Percentiles rank a stretch among this genome's conserved stretches.
Conservation (phyloP, 2,797 vertebrate genomes). For the Leuciscus waleckii region DNA sequence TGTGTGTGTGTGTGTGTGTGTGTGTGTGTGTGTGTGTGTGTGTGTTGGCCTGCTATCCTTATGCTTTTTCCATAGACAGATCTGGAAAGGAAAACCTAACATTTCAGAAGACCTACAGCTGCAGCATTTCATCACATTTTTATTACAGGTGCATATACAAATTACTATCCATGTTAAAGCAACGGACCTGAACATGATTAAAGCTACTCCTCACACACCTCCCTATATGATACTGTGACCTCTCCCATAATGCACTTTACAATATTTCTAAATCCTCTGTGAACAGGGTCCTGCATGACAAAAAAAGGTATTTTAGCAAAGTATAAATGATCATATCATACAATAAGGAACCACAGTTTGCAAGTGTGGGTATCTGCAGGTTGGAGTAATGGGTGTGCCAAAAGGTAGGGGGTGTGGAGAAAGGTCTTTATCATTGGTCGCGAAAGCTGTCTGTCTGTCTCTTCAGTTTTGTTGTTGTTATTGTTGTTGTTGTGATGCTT, state of each 20-base stretch:
- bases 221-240: conserved; percentile 9
- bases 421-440: no score
- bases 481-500: background rate
- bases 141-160: conserved; percentile 63
- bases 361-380: no score
- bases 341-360: background rate
- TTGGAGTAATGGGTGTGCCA: no score
- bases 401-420: no score
- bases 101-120: conserved; percentile 50
- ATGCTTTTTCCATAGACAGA: conserved; percentile 13
- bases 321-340: background rate
- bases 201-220: conserved; percentile 13
- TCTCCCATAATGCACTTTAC: conserved; percentile 12
- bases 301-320: background rate
- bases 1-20: background rate
- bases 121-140: conserved; percentile 62
- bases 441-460: background rate
- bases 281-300: background rate
- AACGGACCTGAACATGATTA: conserved; percentile 28
- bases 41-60: conserved; percentile 5
- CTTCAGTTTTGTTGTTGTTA: background rate
- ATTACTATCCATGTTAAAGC: conserved; percentile 42
- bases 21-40: background rate
- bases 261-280: background rate
- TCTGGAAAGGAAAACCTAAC: conserved; percentile 33